Conservation (phyloP, 2,888 invertebrate species). For the Campaea margaritaria region DNA sequence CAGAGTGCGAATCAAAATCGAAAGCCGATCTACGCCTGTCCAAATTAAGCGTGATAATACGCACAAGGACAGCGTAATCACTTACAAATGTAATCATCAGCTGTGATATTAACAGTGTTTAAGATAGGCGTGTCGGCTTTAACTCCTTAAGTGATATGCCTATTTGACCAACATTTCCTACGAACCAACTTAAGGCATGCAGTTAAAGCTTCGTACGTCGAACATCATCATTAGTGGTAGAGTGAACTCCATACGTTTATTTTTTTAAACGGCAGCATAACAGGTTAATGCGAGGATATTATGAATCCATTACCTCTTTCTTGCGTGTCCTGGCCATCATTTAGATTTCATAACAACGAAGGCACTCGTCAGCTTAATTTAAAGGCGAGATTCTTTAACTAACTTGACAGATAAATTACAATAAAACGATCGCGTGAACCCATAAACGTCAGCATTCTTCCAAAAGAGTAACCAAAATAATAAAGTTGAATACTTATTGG, state of each 20-base stretch:
- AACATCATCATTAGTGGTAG: slow-evolving; percentile 1
- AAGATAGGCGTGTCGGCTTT: slow-evolving; percentile 37
- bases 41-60: slow-evolving; percentile 50
- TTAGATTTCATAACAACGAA: slow-evolving; percentile 38
- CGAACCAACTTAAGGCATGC: not conserved
- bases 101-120: slow-evolving; percentile 29
- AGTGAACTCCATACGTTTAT: not conserved
- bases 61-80: slow-evolving; percentile 43
- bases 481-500: slow-evolving; percentile 31
- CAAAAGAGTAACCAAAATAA: slow-evolving; percentile 22
- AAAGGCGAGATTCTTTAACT: slow-evolving; percentile 28
- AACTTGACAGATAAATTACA: slow-evolving; percentile 37
- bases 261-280: slow-evolving; percentile 9
- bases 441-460: slow-evolving; percentile 41
- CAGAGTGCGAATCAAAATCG: slow-evolving; percentile 42
- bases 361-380: slow-evolving; percentile 19
- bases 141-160: slow-evolving; percentile 13
- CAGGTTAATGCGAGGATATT: slow-evolving; percentile 23
- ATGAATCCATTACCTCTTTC: slow-evolving; percentile 20
- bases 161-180: slow-evolving; percentile 7
- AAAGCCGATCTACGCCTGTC: slow-evolving; percentile 53
- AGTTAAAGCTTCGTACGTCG: not conserved
- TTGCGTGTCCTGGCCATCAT: slow-evolving; percentile 24
- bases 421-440: slow-evolving; percentile 33
- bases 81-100: slow-evolving; percentile 46